phyloP scores from a whole-genome alignment of 2,113 vertebrate species.

The Syngnathus typhle region DNA sequence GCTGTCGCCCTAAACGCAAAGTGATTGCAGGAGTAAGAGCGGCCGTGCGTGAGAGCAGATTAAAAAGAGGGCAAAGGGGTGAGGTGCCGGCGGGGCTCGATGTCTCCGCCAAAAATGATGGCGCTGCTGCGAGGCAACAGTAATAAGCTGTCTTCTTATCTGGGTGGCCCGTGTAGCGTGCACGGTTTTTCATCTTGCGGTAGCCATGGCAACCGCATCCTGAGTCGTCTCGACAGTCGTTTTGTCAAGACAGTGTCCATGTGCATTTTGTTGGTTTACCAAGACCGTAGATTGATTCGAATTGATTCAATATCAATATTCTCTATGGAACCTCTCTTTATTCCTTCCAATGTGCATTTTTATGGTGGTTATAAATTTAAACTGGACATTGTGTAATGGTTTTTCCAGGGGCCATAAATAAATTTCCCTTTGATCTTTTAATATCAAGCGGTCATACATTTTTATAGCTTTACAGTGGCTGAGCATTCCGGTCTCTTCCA shows the following conservation, averaged over 20 bases:
- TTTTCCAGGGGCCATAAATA: background rate
- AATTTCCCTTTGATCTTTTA: background rate
- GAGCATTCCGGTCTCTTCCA: background rate
- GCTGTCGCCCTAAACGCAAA: slow-evolving; percentile 65
- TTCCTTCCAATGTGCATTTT: background rate
- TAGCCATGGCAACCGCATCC: background rate
- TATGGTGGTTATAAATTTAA: background rate
- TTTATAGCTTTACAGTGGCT: background rate
- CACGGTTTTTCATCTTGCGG: background rate
- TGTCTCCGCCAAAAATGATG: slow-evolving; percentile 45
- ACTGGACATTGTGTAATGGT: background rate
- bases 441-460: background rate
- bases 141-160: slow-evolving; percentile 1
- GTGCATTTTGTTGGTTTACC: background rate
- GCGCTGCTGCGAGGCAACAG: slow-evolving; percentile 41
- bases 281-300: background rate
- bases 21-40: slow-evolving; percentile 63
- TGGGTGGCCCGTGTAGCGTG: background rate
- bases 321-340: background rate
- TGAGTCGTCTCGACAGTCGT: background rate
- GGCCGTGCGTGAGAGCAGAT: slow-evolving; percentile 42
- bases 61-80: slow-evolving; percentile 20
- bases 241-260: background rate
- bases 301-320: background rate
- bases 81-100: background rate